A percentile compares a stretch with the other conserved stretches of the same genome.
Conservation (phyloP, 2,113 vertebrate species). For the Seriola quinqueradiata region DNA sequence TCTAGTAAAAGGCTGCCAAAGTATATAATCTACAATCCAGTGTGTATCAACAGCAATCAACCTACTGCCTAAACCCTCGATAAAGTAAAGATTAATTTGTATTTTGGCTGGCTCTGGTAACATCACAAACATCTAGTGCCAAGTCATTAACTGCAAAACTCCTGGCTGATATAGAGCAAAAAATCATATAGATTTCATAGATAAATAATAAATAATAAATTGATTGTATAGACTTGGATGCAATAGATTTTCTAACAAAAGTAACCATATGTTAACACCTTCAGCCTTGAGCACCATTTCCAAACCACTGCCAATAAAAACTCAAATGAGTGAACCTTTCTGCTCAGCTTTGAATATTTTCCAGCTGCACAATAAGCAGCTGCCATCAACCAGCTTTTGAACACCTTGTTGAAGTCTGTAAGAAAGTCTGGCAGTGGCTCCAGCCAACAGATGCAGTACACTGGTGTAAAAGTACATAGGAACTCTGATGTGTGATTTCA, state of each 20-base stretch:
- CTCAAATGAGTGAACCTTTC: not conserved
- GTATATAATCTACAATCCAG: constrained; percentile 16
- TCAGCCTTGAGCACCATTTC: not conserved
- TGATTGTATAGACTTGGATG: not conserved
- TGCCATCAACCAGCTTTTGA: not conserved
- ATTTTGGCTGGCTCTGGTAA: not conserved
- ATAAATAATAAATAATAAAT: too few relatives aligned
- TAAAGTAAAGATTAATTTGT: constrained; percentile 9
- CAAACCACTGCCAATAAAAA: not conserved
- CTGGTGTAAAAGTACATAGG: not conserved
- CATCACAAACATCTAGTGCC: not conserved
- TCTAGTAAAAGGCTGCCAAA: not conserved
- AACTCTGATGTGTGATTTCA: constrained; percentile 1
- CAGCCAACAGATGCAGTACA: constrained; percentile 20
- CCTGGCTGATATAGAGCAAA: not conserved
- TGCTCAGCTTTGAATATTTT: not conserved
- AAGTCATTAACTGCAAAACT: not conserved
- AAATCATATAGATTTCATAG: not conserved
- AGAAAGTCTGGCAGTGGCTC: constrained; percentile 2
- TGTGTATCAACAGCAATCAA: constrained; percentile 14
- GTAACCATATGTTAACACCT: not conserved
- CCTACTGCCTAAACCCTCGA: constrained; percentile 21
- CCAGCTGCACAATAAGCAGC: constrained; percentile 16
- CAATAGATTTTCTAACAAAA: not conserved
- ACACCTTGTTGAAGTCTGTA: constrained; percentile 13